Percentiles rank a stretch among this genome's conserved stretches.
These are phyloP conservation scores for Ophion slaviceki DNA, from an alignment of 2,888 invertebrate genomes.

Conservation along the genomic window DNA sequence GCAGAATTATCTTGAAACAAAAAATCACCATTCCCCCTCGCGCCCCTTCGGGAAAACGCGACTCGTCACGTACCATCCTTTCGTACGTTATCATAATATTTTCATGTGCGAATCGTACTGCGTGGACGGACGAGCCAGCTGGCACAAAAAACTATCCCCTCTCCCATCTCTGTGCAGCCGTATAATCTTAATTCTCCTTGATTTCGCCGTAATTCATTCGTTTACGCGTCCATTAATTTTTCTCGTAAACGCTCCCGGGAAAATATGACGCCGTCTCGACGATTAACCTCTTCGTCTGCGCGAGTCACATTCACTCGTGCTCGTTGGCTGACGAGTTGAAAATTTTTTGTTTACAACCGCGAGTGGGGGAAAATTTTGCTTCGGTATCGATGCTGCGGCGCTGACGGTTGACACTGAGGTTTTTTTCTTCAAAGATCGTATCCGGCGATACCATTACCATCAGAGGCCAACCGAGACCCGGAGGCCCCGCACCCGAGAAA, in stretches of 20 bases:
- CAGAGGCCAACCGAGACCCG: slow-evolving; percentile 91
- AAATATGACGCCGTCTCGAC: background rate
- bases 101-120: background rate
- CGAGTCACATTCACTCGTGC: no score
- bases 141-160: slow-evolving; percentile 17
- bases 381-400: no score
- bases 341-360: background rate
- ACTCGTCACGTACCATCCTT: slow-evolving; percentile 19
- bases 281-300: no score
- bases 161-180: background rate
- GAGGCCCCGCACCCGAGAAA: slow-evolving; percentile 96
- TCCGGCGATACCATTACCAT: slow-evolving; percentile 98
- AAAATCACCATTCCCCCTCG: background rate
- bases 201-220: background rate
- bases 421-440: slow-evolving; percentile 88
- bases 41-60: no score
- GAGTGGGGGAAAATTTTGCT: background rate
- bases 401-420: background rate
- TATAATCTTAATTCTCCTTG: background rate
- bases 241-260: background rate
- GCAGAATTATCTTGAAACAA: background rate
- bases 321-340: no score
- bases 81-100: background rate
- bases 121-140: slow-evolving; percentile 46
- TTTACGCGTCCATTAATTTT: background rate